phyloP scores from a whole-genome alignment of 1,140 invertebrate genomes.

The Drosophila suzukii region DNA sequence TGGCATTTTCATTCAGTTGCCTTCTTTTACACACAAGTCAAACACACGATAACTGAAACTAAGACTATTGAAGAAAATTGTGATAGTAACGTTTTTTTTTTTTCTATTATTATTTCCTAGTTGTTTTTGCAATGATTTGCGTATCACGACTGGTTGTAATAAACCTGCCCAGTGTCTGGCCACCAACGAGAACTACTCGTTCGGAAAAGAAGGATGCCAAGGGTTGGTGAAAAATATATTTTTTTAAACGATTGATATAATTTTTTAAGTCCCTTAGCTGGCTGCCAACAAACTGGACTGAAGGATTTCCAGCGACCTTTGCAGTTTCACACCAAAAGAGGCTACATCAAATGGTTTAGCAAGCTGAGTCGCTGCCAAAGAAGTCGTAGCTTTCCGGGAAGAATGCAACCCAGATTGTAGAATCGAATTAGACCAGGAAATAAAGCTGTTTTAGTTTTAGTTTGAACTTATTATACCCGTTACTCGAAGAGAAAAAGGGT shows the following conservation, averaged over 20 bases:
- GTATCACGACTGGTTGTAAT: slow-evolving; percentile 28
- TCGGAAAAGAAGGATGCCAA: slow-evolving; percentile 8
- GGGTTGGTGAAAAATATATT: background rate
- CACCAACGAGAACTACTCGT: background rate
- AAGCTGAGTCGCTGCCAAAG: slow-evolving; percentile 19
- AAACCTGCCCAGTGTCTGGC: slow-evolving; percentile 26
- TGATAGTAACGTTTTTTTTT: slow-evolving; percentile 6
- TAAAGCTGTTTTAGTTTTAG: background rate
- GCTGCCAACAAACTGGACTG: background rate
- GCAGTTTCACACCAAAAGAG: slow-evolving; percentile 9
- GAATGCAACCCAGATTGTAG: slow-evolving; percentile 3
- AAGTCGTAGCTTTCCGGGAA: background rate
- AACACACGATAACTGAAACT: background rate
- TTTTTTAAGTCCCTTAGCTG: background rate
- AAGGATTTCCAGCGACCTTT: slow-evolving; percentile 14
- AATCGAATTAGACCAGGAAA: slow-evolving; percentile 4
- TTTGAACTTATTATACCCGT: too few species aligned
- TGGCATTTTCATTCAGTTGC: slow-evolving; percentile 32
- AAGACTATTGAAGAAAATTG: slow-evolving; percentile 14
- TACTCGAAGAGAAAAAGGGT: too few species aligned
- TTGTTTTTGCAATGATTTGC: slow-evolving; percentile 36
- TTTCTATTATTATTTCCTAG: slow-evolving; percentile 12
- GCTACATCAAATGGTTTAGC: slow-evolving; percentile 32
- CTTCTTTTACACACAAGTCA: slow-evolving; percentile 10
- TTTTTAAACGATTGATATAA: background rate